Conservation (phyloP, 2,113 vertebrate species). For the Helogale parvula region DNA sequence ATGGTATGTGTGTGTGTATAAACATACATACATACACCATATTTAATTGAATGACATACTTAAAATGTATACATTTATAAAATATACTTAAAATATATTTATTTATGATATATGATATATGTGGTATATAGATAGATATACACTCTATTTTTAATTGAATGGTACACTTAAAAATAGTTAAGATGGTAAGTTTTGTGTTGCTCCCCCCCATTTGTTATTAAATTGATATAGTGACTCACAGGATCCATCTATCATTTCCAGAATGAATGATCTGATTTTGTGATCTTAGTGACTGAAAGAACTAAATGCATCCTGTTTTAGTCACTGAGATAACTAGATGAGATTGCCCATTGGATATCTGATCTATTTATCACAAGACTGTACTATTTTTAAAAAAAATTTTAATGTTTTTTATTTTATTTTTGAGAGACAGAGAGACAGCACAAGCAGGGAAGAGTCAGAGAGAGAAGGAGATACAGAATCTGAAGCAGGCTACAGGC, state of each 20-base stretch:
- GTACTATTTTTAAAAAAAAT: not conserved
- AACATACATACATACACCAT: too few species aligned
- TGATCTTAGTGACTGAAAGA: not conserved
- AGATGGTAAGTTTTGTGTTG: not conserved
- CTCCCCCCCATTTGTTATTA: not conserved
- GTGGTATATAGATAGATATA: too few species aligned
- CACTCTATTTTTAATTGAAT: not conserved
- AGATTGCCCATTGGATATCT: not conserved
- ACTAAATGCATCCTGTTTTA: not conserved
- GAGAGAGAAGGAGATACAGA: too few species aligned
- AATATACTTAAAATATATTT: too few species aligned
- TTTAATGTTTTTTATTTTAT: too few species aligned
- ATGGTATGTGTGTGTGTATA: too few species aligned
- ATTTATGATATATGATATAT: too few species aligned
- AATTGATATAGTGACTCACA: not conserved
- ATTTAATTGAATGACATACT: too few species aligned
- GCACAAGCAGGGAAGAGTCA: too few species aligned
- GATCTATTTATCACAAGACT: not conserved
- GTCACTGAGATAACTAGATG: not conserved
- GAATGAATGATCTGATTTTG: not conserved
- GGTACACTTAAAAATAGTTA: not conserved
- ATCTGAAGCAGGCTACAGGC: too few species aligned
- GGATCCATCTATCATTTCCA: not conserved
- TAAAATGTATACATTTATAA: too few species aligned
- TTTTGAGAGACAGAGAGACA: too few species aligned